Evolutionary conservation across 2,888 invertebrate species (phyloP).

Genomic region (Ophion ellenae): DNA sequence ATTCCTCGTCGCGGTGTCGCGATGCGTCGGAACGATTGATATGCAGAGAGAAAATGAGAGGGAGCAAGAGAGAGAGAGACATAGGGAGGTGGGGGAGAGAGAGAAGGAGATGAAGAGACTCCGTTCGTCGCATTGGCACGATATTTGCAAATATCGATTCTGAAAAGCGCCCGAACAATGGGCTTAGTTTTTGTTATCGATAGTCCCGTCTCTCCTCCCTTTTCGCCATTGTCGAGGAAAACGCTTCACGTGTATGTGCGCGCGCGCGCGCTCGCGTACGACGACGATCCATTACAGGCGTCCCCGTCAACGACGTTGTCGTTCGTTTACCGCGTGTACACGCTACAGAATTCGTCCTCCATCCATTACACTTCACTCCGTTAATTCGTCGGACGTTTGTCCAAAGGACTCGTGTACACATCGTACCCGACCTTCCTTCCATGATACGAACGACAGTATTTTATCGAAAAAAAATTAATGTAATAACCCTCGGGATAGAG

Average conservation of each 20-base stretch:
- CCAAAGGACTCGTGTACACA: conserved; percentile 37
- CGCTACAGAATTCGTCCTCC: conserved; percentile 47
- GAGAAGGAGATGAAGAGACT: conserved; percentile 47
- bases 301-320: conserved; percentile 64
- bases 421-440: conserved; percentile 20
- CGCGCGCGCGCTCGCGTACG: conserved; percentile 27
- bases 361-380: conserved; percentile 60
- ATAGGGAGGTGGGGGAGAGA: conserved; percentile 58
- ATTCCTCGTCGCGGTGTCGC: conserved; percentile 56
- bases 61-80: conserved; percentile 34
- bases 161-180: conserved; percentile 83
- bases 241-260: conserved; percentile 53
- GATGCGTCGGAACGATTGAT: conserved; percentile 54
- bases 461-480: conserved; percentile 6
- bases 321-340: conserved; percentile 23
- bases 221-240: conserved; percentile 65
- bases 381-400: conserved; percentile 51
- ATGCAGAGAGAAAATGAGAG: neutral
- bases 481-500: neutral
- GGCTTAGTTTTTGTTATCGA: conserved; percentile 83
- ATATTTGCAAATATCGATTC: conserved; percentile 83
- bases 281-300: conserved; percentile 50
- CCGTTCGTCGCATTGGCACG: conserved; percentile 59
- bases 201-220: conserved; percentile 71
- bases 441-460: conserved; percentile 16